Conservation (phyloP, 2,888 invertebrate species). For the Dicranocentrus wangi region DNA sequence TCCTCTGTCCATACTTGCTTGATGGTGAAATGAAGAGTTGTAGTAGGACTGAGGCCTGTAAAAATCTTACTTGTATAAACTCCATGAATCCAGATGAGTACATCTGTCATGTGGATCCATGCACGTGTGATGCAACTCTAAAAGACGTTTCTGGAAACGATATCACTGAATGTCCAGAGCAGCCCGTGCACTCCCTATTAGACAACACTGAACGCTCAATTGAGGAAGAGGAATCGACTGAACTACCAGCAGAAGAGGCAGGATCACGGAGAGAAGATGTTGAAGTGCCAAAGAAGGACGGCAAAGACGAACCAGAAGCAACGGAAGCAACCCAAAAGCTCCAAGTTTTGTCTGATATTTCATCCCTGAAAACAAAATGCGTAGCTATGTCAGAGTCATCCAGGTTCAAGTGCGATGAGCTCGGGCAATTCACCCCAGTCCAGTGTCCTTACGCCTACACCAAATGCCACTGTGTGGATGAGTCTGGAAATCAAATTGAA, state of each 20-base stretch:
- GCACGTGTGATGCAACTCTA: slow-evolving; percentile 73
- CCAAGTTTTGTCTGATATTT: slow-evolving; percentile 33
- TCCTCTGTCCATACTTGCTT: slow-evolving; percentile 74
- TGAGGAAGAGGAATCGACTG: slow-evolving; percentile 18
- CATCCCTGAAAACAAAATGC: slow-evolving; percentile 42
- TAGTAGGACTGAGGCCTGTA: slow-evolving; percentile 73
- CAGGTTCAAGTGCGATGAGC: slow-evolving; percentile 37
- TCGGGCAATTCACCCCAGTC: slow-evolving; percentile 43
- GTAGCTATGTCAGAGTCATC: slow-evolving; percentile 26
- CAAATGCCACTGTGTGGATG: slow-evolving; percentile 90
- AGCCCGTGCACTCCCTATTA: background rate
- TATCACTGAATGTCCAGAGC: slow-evolving; percentile 37
- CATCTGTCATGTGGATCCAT: slow-evolving; percentile 74
- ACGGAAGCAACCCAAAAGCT: slow-evolving; percentile 2
- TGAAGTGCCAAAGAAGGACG: slow-evolving; percentile 3
- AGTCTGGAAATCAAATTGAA: slow-evolving; percentile 82
- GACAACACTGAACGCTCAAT: background rate
- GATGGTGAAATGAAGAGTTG: slow-evolving; percentile 73
- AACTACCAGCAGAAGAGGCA: slow-evolving; percentile 20
- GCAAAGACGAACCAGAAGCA: background rate
- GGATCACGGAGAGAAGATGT: slow-evolving; percentile 27
- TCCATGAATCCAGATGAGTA: slow-evolving; percentile 72
- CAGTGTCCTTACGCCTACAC: slow-evolving; percentile 36
- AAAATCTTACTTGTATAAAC: slow-evolving; percentile 73
- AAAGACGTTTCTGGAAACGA: slow-evolving; percentile 62